Percentiles rank a stretch among this genome's conserved stretches.
phyloP scores from a whole-genome alignment of 2,113 vertebrate species.

The Triplophysa tibetana region DNA sequence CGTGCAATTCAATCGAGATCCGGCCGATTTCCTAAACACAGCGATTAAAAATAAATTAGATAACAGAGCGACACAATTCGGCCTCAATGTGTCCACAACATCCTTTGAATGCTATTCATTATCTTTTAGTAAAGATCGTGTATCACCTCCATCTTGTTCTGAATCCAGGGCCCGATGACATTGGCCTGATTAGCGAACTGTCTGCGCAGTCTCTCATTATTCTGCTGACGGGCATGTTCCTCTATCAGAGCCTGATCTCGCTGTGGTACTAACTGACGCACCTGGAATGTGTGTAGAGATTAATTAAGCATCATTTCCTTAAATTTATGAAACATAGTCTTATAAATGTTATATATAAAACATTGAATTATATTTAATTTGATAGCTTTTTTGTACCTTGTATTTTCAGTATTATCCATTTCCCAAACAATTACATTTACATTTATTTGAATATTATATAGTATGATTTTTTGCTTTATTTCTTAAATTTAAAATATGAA shows the following conservation, averaged over 20 bases:
- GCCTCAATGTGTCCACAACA: neutral
- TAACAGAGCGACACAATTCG: neutral
- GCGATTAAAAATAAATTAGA: neutral
- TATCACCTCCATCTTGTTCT: constrained; percentile 96
- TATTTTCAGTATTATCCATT: no score
- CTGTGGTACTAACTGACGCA: constrained; percentile 92
- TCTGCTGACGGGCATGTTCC: constrained; percentile 94
- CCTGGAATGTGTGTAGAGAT: constrained; percentile 66
- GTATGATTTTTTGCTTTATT: no score
- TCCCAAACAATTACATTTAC: no score
- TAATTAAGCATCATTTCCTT: neutral
- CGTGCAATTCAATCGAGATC: constrained; percentile 98
- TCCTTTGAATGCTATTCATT: neutral
- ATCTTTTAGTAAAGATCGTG: neutral
- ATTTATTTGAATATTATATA: no score
- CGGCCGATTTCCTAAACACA: constrained; percentile 89
- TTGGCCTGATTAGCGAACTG: constrained; percentile 98
- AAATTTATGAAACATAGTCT: no score
- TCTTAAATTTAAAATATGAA: no score
- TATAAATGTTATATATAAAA: neutral
- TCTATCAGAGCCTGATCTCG: constrained; percentile 94
- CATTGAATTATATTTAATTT: neutral
- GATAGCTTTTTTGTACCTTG: no score
- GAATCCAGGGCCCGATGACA: constrained; percentile 97
- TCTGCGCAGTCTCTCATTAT: constrained; percentile 92